Base-by-base conservation (phyloP, 2,888 invertebrate genomes). In the Lasius platythorax region DNA sequence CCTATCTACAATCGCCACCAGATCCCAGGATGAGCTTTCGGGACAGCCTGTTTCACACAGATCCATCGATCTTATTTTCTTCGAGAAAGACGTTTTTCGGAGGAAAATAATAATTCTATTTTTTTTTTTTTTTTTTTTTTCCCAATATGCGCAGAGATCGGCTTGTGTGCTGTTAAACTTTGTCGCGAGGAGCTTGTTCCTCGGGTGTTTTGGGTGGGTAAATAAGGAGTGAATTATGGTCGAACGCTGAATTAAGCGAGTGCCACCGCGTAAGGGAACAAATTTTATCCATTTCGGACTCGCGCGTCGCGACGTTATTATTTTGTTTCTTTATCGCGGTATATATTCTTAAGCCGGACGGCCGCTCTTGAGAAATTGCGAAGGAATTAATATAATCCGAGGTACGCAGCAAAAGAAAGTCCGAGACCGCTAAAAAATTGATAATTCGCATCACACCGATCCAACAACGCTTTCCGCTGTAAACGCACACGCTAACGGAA, bases 1-100 rank as follows among this genome's bases (percentile, higher is more conserved):
- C 87, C 89, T 87, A 87, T 86, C 89, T 87, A 89, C 85, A 53
- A 72, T n/a, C 68, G n/a, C 30, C 37, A 50, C 46, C 46, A 72
- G 72, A 37, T 23, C 63, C 63, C 33, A 12, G 70, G n/a, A 72
- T 53, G 50, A 64, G 53, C 30, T 50, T 82, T 61, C 72, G 61
- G 43, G 63, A 12, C 37, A 61, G 73, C 73, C 33, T 23, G 70
- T 37, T 61, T 23, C 23, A 23, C 46, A 37, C 30, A 61, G 28
- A 73, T 73, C 28, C 40, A 40, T 46, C 50, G 46, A 0, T 58
- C 30, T 58, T 28, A 15, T 46, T 56, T 46, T 9, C 70, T 8
- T 40, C 33, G 46, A 18, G 23, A 37, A 3, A 33, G n/a, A 15
- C 12, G n/a, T 64, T 66, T 66, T 8, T 23, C 23, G 23, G 37